Percentiles rank a stretch among this genome's conserved stretches.
Conservation (phyloP, 2,113 vertebrate species). For the Tachuris rubrigastra region DNA sequence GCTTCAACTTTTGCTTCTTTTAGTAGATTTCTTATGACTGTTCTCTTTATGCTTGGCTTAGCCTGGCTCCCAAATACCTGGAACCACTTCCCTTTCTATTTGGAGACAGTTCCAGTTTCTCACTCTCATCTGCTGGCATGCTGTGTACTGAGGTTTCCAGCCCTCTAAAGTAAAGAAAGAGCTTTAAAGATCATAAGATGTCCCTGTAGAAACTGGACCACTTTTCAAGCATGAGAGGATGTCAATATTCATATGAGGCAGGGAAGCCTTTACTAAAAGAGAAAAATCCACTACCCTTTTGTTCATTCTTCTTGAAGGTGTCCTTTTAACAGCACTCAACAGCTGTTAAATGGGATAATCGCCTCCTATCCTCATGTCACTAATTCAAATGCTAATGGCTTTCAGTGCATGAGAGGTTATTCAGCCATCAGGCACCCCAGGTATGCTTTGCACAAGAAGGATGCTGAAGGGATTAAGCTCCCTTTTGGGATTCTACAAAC, state of each 20-base stretch:
- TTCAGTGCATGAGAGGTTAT: constrained; percentile 41
- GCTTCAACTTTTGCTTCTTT: background rate
- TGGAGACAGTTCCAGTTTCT: background rate
- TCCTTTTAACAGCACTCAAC: constrained; percentile 60
- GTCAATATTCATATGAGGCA: background rate
- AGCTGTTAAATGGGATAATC: constrained; percentile 75
- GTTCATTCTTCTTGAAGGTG: background rate
- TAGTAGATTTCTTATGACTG: background rate
- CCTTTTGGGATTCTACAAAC: background rate
- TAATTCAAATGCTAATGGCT: constrained; percentile 76
- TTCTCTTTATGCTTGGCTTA: background rate
- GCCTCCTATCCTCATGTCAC: constrained; percentile 63
- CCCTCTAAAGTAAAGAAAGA: background rate
- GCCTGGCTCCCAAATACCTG: background rate
- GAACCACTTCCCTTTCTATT: background rate
- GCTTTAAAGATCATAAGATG: background rate
- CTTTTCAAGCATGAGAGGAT: background rate
- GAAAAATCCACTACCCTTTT: constrained; percentile 6
- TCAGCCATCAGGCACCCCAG: constrained; percentile 24
- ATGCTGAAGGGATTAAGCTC: background rate
- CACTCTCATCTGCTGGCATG: background rate
- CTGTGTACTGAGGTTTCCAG: background rate
- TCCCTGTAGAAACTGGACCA: background rate
- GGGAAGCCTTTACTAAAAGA: background rate
- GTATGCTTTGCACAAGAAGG: background rate